These are phyloP conservation scores for Prorops nasuta DNA, from an alignment of 1,140 invertebrate genomes.

Conservation along the genomic window DNA sequence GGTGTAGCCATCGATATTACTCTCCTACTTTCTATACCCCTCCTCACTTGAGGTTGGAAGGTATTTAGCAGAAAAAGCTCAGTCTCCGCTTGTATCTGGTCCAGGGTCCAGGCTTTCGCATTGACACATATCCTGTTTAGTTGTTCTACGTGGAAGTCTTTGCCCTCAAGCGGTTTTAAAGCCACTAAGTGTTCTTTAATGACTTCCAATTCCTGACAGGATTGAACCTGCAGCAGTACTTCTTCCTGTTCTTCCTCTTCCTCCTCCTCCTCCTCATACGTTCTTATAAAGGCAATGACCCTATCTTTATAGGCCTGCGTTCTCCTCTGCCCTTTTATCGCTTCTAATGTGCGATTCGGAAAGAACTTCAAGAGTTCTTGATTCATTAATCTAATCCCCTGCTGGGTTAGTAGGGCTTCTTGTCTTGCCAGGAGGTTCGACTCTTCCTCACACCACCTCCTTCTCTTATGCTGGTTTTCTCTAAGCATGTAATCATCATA, in stretches of 20 bases:
- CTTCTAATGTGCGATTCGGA: neutral
- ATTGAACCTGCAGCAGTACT: no score
- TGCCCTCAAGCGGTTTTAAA: no score
- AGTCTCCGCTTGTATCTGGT: neutral
- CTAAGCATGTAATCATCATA: neutral
- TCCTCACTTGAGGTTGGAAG: neutral
- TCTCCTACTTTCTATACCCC: neutral
- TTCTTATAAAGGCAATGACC: neutral
- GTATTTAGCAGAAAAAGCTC: neutral
- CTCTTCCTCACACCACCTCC: constrained; percentile 18
- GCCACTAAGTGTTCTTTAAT: no score
- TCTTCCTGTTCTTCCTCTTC: no score
- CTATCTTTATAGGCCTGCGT: neutral
- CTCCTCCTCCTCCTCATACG: no score
- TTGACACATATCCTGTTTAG: no score
- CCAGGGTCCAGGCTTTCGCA: no score
- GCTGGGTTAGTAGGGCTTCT: neutral
- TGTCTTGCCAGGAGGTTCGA: constrained; percentile 5
- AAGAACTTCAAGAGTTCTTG: neutral
- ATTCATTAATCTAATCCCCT: constrained; percentile 9
- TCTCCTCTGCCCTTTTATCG: neutral
- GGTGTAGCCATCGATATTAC: no score
- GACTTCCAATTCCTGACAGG: no score
- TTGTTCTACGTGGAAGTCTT: no score
- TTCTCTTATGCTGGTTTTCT: neutral